phyloP scores from a whole-genome alignment of 92 coral and sea anemone genomes.

The Porites divaricata region DNA sequence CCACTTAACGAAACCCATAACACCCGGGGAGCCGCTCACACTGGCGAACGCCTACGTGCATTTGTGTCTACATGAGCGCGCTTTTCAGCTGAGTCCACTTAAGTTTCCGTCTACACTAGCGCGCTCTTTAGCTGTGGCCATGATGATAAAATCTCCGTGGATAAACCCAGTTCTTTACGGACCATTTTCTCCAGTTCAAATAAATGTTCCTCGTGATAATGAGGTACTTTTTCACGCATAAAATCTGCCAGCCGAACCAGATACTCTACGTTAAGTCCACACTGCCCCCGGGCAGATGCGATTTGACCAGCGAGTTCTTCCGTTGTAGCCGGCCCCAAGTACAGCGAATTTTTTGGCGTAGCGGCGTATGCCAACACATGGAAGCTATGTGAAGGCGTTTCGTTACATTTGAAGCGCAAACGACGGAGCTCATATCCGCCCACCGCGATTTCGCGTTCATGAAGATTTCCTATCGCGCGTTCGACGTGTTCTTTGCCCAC shows the following conservation, averaged over 20 bases:
- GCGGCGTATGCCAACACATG: constrained; percentile 76
- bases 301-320: constrained; percentile 80
- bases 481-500: constrained; percentile 61
- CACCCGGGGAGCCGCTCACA: too few species aligned
- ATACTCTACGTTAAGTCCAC: constrained; percentile 91
- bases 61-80: too few species aligned
- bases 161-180: constrained; percentile 66
- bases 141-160: constrained; percentile 48
- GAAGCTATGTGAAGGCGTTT: constrained; percentile 40
- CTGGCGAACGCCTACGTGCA: too few species aligned
- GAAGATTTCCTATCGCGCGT: constrained; percentile 65
- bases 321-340: constrained; percentile 78
- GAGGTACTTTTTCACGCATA: constrained; percentile 81
- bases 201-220: constrained; percentile 72
- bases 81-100: too few species aligned
- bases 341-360: constrained; percentile 71
- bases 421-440: constrained; percentile 85
- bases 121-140: constrained; percentile 58
- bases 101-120: not conserved
- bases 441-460: constrained; percentile 74
- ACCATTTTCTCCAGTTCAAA: constrained; percentile 71
- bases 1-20: too few species aligned
- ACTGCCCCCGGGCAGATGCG: constrained; percentile 70
- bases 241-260: constrained; percentile 83
- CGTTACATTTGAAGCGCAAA: constrained; percentile 58